A percentile compares a stretch with the other conserved stretches of the same genome.
phyloP scores from a whole-genome alignment of 2,888 invertebrate species.

The Dascillus cervinus region DNA sequence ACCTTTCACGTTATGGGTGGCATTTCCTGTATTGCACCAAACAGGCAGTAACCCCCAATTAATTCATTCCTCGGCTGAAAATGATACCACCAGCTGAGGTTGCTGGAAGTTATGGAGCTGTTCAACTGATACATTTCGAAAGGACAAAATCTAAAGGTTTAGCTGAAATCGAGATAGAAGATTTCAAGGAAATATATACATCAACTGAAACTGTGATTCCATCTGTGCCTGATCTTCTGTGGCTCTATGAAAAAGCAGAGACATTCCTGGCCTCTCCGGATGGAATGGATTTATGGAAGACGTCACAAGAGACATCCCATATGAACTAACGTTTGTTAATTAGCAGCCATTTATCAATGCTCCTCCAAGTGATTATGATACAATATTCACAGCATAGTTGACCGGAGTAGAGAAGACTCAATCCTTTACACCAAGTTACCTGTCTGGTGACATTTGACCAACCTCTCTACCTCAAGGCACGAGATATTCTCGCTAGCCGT shows the following conservation, averaged over 20 bases:
- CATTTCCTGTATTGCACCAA: no score
- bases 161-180: slow-evolving; percentile 6
- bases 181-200: slow-evolving; percentile 5
- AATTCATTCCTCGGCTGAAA: slow-evolving; percentile 8
- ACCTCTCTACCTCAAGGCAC: slow-evolving; percentile 3
- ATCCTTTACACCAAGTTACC: slow-evolving; percentile 6
- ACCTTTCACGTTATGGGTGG: no score
- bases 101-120: slow-evolving; percentile 7
- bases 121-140: slow-evolving; percentile 7
- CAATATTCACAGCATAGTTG: slow-evolving; percentile 5
- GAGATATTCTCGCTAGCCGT: slow-evolving; percentile 3
- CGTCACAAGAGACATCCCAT: slow-evolving; percentile 8
- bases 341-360: slow-evolving; percentile 6
- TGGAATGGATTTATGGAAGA: slow-evolving; percentile 8
- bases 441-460: slow-evolving; percentile 5
- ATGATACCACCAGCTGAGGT: slow-evolving; percentile 3
- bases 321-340: slow-evolving; percentile 7
- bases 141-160: slow-evolving; percentile 7
- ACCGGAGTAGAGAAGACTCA: slow-evolving; percentile 6
- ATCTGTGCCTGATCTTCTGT: slow-evolving; percentile 7
- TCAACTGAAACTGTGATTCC: slow-evolving; percentile 6
- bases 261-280: slow-evolving; percentile 6
- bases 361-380: slow-evolving; percentile 5
- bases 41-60: slow-evolving; percentile 5
- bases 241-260: slow-evolving; percentile 9